Conservation (phyloP, 2,797 vertebrate species). For the Cirrhinus mrigala region DNA sequence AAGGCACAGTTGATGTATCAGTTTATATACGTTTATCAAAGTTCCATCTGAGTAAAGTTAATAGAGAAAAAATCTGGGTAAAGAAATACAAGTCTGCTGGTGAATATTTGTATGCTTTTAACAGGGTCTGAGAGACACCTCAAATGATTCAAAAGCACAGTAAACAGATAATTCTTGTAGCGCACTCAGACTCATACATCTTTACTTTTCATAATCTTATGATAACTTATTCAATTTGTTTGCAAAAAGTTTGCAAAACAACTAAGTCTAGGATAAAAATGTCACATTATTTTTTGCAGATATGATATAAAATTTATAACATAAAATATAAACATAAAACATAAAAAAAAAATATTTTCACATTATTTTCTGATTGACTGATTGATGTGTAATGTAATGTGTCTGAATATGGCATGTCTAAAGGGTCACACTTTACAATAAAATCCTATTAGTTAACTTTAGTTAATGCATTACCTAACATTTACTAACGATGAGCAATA, state of each 20-base stretch:
- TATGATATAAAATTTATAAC: too few species aligned
- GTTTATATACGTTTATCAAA: slow-evolving; percentile 1
- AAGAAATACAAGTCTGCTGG: neutral
- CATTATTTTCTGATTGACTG: too few species aligned
- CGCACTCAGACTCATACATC: neutral
- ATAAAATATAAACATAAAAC: too few species aligned
- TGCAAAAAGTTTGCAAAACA: too few species aligned
- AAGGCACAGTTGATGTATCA: neutral
- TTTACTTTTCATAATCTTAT: neutral
- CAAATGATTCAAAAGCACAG: neutral
- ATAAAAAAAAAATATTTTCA: too few species aligned
- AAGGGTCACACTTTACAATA: neutral
- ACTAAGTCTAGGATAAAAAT: too few species aligned
- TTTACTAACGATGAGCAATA: neutral
- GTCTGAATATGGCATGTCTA: too few species aligned
- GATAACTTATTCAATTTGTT: neutral
- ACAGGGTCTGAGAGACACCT: neutral
- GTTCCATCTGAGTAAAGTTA: neutral
- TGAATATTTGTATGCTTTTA: neutral
- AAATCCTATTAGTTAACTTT: too few species aligned
- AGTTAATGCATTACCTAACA: too few species aligned
- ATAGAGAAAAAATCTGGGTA: neutral
- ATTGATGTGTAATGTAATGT: too few species aligned
- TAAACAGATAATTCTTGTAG: neutral
- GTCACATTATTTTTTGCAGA: too few species aligned